Base-by-base conservation (phyloP, 2,888 invertebrate species). In the Ectemnius continuus region DNA sequence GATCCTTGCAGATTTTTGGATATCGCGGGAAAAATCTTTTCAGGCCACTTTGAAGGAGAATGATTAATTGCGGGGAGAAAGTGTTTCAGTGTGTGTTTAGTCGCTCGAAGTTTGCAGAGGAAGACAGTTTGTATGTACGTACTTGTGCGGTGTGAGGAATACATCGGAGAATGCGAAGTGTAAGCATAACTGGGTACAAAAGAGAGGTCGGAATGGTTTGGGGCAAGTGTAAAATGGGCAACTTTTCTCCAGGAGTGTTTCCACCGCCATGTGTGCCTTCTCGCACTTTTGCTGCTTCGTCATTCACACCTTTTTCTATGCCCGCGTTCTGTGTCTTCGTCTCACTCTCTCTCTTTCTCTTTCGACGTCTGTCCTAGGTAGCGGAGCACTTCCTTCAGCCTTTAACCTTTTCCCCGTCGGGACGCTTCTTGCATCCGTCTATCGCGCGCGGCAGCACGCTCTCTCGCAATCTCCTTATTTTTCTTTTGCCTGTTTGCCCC, bases 211-310 rank as follows among this genome's bases (percentile, higher is more conserved):
- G 16, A 52, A 69, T 74, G 68, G 61, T 72, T 72, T 78, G 70
- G 76, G 23, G 70, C 67, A 76, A 79, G 79, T 79, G 81, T 70
- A 70, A 79, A 83, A 82, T 77, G 82, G 81, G 80, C 75, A 82
- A 78, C 76, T 80, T 75, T 72, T 71, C 75, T 72, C 70, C 62
- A 62, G 56, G 64, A 63, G 56, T 63, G 65, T 61, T 75, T 14
- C 52, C 16, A 16, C 52, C n/a, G 52, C 16, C n/a, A 16, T 52
- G 16, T 52, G 16, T 16, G 52, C 14, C 52, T n/a, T 52, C 14
- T 64, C n/a, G 63, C 78, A 48, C 36, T 36, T 11, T 59, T 69
- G 70, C 65, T 58, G 66, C 48, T 65, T 57, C 59, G 48, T 8
- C 56, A 63, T 62, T 23, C 45, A 36, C 26, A 28, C 45, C 61